Percentiles rank a stretch among this genome's conserved stretches.
Evolutionary conservation across 2,888 invertebrate species (phyloP).

Genomic region (Branchellion lobata): DNA sequence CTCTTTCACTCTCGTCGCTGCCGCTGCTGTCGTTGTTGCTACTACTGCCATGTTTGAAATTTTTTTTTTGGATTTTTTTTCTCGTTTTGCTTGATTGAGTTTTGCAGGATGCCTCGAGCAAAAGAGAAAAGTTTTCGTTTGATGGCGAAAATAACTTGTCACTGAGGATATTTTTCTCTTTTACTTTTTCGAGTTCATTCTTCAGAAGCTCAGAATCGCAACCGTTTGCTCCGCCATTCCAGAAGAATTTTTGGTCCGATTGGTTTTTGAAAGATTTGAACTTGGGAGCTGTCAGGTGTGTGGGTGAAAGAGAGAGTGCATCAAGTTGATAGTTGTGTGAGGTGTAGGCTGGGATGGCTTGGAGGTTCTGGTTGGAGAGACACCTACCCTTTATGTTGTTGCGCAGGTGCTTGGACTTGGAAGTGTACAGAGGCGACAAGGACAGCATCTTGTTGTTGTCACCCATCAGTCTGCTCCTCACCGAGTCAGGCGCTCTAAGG

Average conservation of each 20-base stretch:
- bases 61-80: neutral
- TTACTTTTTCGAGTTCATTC: no score
- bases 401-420: conserved; percentile 29
- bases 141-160: no score
- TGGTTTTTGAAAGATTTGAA: neutral
- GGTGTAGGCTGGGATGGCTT: neutral
- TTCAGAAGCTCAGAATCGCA: no score
- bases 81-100: no score
- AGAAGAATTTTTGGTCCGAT: no score
- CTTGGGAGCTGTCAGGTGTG: conserved; percentile 54
- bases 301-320: conserved; percentile 57
- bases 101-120: no score
- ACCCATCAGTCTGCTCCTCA: conserved; percentile 24
- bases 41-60: neutral
- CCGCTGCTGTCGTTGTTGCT: conserved; percentile 23
- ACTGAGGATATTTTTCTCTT: no score
- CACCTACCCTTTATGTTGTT: conserved; percentile 4
- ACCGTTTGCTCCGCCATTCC: no score
- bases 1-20: conserved; percentile 26
- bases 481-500: conserved; percentile 30
- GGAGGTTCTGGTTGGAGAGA: conserved; percentile 8
- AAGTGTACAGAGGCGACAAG: conserved; percentile 29
- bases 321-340: conserved; percentile 53
- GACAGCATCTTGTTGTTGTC: neutral
- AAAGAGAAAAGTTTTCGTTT: no score